Evolutionary conservation across 2,113 vertebrate species (phyloP), one percentile per base, ranked within the genome.

Genomic region (Gnathonemus longibarbis): DNA sequence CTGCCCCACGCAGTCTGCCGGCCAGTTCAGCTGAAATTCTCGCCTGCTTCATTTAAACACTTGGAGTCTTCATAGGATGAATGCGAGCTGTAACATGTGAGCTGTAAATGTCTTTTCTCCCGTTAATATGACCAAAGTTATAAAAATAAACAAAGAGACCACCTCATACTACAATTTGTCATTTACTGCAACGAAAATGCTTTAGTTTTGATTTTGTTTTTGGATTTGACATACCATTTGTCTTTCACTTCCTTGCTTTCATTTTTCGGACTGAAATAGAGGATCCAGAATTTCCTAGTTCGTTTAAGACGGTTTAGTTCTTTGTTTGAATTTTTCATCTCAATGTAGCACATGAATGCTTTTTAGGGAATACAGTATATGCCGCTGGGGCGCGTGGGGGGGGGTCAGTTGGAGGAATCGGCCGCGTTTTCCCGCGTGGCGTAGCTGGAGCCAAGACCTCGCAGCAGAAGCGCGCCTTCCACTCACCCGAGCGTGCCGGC

Each of bases 401-500:
- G 21, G 19, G 8, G 9, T 31, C 62, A 31, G 9, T 27, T 66
- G 27, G 62, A 11, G n/a, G n/a, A 70, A 13, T 70, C 17, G 45
- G 11, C 11, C 9, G 19, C 27, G 19, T 27, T 89, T 89, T 45
- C 88, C 50, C 21, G 13, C 4, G 15, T 31, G n/a, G 13, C 62
- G 31, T 24, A 53, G 49, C 50, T 17, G n/a, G 9, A 84, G 21
- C 83, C 53, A 24, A 83, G 80, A 15, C 42, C 46, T 89, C 2
- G 52, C 31, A 45, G 15, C 56, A 21, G 3, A 74, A 31, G 58
- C 88, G 46, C 88, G 88, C 87, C 89, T 87, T 90, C 74, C 45
- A 49, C 88, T 46, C 91, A 92, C 92, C 91, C 91, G 88, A 92
- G 89, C 42, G 77, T 87, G 58, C 91, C 92, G 93, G 90, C 93